Percentiles rank a stretch among this genome's conserved stretches.
These are phyloP conservation scores for Alosa alosa DNA, from an alignment of 2,113 vertebrate genomes.

Conservation along the genomic window DNA sequence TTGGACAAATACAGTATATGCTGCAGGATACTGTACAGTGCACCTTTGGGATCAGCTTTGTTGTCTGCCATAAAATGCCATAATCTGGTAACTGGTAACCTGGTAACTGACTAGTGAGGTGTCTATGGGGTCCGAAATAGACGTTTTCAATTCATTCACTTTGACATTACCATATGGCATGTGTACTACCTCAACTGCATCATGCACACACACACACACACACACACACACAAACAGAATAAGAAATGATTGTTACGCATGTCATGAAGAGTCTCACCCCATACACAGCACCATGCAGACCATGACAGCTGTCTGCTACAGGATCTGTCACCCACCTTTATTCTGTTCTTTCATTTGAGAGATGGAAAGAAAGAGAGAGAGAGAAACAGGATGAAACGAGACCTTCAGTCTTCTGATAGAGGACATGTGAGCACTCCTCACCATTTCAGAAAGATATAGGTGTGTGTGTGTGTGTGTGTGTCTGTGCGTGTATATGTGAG, in stretches of 20 bases:
- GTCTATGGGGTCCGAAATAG: background rate
- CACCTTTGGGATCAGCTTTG: background rate
- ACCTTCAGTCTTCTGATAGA: background rate
- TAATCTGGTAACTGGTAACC: background rate
- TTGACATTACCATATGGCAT: background rate
- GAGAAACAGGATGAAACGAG: background rate
- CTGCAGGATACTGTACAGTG: background rate
- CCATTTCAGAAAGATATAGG: background rate
- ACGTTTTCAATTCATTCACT: background rate
- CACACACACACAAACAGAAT: background rate
- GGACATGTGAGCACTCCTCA: background rate
- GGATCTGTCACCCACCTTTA: background rate
- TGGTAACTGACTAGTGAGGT: background rate
- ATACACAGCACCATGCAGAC: background rate
- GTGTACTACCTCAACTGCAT: background rate
- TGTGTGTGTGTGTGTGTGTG: conserved; percentile 23
- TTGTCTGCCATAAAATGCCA: background rate
- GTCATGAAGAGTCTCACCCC: background rate
- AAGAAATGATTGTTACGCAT: background rate
- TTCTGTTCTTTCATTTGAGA: background rate
- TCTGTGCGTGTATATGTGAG: conserved; percentile 10
- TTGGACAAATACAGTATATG: background rate
- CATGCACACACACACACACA: conserved; percentile 5
- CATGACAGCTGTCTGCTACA: background rate
- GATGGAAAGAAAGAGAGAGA: background rate